phyloP scores from a whole-genome alignment of 2,113 vertebrate genomes.

The Actinemys pallida region DNA sequence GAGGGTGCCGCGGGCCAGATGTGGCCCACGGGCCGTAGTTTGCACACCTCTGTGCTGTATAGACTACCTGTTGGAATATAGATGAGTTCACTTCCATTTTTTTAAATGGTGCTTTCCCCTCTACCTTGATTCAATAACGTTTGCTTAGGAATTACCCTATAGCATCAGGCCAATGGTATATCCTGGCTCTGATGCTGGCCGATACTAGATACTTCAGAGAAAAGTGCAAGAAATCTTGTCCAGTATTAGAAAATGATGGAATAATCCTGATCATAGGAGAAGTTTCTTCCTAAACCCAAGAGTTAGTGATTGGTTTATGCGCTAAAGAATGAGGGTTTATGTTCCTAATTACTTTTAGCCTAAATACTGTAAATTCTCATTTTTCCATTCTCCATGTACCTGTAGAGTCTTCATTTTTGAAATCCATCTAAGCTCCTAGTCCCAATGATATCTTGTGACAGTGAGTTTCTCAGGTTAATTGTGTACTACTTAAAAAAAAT shows the following conservation, averaged over 20 bases:
- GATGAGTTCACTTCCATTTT: not conserved
- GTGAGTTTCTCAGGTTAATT: not conserved
- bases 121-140: not conserved
- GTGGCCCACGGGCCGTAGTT: no score
- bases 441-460: not conserved
- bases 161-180: not conserved
- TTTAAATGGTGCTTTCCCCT: not conserved
- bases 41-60: not conserved
- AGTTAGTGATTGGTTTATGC: not conserved
- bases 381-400: not conserved
- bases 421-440: not conserved
- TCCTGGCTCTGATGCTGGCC: not conserved
- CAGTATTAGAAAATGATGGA: not conserved
- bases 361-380: not conserved
- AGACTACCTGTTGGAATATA: conserved; percentile 21
- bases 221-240: not conserved
- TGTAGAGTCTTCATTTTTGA: not conserved
- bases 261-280: not conserved
- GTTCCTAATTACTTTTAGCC: not conserved
- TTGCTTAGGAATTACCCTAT: not conserved
- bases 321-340: not conserved
- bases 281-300: not conserved
- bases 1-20: no score
- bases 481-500: not conserved
- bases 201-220: not conserved